These are phyloP conservation scores for Lepidochrysops patricia DNA, from an alignment of 2,888 invertebrate genomes.

Conservation along the genomic window DNA sequence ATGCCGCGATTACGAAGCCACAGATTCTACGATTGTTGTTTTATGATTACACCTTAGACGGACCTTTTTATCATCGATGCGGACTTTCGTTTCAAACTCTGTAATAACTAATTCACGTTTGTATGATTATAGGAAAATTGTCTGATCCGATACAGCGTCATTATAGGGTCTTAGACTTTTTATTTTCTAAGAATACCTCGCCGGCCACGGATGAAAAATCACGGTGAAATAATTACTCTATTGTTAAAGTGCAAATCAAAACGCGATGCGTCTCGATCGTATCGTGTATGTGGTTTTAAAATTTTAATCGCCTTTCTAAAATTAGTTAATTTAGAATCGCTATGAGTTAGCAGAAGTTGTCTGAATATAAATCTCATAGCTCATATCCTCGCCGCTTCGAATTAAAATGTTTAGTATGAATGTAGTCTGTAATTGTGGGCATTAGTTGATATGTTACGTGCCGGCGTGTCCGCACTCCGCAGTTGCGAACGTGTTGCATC, in stretches of 20 bases:
- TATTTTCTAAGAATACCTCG: constrained; percentile 17
- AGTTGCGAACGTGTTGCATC: constrained; percentile 36
- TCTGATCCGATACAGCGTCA: constrained; percentile 12
- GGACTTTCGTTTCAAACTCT: constrained; percentile 18
- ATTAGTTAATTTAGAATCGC: neutral
- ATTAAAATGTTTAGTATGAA: constrained; percentile 7
- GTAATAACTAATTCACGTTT: constrained; percentile 19
- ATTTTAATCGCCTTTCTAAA: neutral
- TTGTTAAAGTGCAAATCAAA: constrained; percentile 10
- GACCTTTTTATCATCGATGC: constrained; percentile 18
- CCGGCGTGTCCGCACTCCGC: constrained; percentile 35
- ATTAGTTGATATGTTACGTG: constrained; percentile 11
- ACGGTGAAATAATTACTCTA: constrained; percentile 9
- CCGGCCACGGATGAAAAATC: constrained; percentile 6
- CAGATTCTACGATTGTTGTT: constrained; percentile 20
- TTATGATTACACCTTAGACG: constrained; percentile 19
- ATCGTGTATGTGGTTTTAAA: neutral
- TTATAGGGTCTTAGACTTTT: constrained; percentile 12
- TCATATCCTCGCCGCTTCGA: neutral
- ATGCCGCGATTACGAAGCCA: constrained; percentile 18
- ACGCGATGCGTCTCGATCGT: neutral
- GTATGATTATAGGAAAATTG: constrained; percentile 16
- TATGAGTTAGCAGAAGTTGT: neutral
- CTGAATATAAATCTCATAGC: neutral
- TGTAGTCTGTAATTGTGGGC: neutral